These are phyloP conservation scores for Aplochiton taeniatus DNA, from an alignment of 2,797 vertebrate genomes.

Conservation along the genomic window DNA sequence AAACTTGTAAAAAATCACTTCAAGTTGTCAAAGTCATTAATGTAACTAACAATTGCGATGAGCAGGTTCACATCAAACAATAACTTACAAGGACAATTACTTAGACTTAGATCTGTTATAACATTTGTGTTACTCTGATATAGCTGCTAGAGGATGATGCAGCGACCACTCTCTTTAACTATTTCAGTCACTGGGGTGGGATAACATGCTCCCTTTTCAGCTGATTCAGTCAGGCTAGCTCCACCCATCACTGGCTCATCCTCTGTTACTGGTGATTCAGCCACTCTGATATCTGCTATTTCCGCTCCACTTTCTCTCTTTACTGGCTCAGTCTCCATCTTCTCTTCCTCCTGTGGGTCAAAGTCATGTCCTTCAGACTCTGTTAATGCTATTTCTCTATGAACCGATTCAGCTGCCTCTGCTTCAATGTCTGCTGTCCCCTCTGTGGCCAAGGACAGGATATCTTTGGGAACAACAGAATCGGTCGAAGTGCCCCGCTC, in stretches of 20 bases:
- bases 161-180: constrained; percentile 53
- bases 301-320: constrained; percentile 15
- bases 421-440: not conserved
- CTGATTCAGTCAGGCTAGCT: constrained; percentile 8
- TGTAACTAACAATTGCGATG: not conserved
- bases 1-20: too few species aligned
- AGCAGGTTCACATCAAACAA: constrained; percentile 10
- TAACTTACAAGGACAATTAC: not conserved
- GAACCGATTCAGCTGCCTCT: not conserved
- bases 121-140: not conserved
- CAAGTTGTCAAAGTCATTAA: not conserved
- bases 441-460: constrained; percentile 4
- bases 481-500: not conserved
- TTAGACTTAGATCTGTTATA: not conserved
- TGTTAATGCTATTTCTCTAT: too few species aligned
- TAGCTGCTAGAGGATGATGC: constrained; percentile 60
- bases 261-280: constrained; percentile 18
- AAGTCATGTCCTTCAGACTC: too few species aligned
- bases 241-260: constrained; percentile 27
- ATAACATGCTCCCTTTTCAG: not conserved
- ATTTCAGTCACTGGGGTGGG: constrained; percentile 10
- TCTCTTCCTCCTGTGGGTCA: not conserved
- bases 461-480: constrained; percentile 1
- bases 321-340: too few species aligned
- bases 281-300: constrained; percentile 10